Conservation (phyloP, 2,113 vertebrate genomes). For the Hemicordylus capensis region DNA sequence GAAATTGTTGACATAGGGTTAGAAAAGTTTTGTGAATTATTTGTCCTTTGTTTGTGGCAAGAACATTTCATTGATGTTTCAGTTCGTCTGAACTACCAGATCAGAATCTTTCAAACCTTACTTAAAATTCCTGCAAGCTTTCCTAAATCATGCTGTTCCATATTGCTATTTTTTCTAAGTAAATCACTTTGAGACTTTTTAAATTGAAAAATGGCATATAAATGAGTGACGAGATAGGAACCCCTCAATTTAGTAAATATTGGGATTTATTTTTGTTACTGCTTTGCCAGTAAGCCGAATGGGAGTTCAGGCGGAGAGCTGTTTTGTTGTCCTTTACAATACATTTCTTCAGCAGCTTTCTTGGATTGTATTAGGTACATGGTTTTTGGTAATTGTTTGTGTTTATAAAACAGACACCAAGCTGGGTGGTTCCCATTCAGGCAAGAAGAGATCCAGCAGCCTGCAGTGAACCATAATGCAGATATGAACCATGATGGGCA, state of each 20-base stretch:
- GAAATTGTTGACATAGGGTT: background rate
- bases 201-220: background rate
- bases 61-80: background rate
- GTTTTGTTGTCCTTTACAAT: background rate
- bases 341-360: background rate
- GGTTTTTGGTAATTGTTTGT: background rate
- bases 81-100: background rate
- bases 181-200: too few species aligned
- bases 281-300: background rate
- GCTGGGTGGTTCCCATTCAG: slow-evolving; percentile 97
- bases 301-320: background rate
- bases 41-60: background rate
- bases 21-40: background rate
- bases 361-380: background rate
- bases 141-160: background rate
- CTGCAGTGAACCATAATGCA: slow-evolving; percentile 79
- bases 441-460: slow-evolving; percentile 80
- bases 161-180: background rate
- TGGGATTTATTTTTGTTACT: background rate
- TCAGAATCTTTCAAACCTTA: background rate
- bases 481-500: slow-evolving; percentile 82
- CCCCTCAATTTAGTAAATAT: too few species aligned
- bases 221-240: too few species aligned
- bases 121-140: background rate
- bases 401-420: slow-evolving; percentile 84